Evolutionary conservation across 2,113 vertebrate species (phyloP).

Genomic region (Aegotheles bennettii): DNA sequence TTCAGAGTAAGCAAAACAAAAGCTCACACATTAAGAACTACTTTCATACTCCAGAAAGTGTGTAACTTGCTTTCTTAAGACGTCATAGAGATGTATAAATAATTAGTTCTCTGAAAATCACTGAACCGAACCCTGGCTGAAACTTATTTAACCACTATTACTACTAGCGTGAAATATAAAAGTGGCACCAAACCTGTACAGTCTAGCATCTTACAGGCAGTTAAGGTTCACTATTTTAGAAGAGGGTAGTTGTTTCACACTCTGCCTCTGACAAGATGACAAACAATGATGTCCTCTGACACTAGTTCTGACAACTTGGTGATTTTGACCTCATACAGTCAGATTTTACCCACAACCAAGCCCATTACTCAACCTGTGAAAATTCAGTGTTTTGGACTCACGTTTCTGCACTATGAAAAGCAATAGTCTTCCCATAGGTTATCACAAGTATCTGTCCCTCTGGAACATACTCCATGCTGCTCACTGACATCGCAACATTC

Average conservation of each 20-base stretch:
- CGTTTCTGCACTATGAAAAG: constrained; percentile 93
- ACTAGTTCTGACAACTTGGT: neutral
- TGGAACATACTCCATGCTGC: constrained; percentile 95
- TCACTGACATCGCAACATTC: constrained; percentile 87
- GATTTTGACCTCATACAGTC: neutral
- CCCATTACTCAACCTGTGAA: neutral
- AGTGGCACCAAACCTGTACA: neutral
- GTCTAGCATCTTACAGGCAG: neutral
- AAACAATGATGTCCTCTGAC: neutral
- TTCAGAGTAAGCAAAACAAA: neutral
- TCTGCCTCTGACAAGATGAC: neutral
- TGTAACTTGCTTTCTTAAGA: neutral
- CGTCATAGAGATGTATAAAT: neutral
- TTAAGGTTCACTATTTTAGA: neutral
- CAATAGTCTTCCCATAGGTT: constrained; percentile 93
- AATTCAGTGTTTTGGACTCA: constrained; percentile 34
- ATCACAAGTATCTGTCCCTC: constrained; percentile 92
- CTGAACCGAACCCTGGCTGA: neutral
- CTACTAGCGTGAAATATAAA: neutral
- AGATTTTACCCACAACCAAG: neutral
- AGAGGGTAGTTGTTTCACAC: neutral
- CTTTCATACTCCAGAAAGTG: neutral
- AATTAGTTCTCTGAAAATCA: neutral
- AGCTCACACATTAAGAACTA: neutral
- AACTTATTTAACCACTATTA: neutral